Evolutionary conservation across 2,888 invertebrate species (phyloP).

Genomic region (Andrena camellia): DNA sequence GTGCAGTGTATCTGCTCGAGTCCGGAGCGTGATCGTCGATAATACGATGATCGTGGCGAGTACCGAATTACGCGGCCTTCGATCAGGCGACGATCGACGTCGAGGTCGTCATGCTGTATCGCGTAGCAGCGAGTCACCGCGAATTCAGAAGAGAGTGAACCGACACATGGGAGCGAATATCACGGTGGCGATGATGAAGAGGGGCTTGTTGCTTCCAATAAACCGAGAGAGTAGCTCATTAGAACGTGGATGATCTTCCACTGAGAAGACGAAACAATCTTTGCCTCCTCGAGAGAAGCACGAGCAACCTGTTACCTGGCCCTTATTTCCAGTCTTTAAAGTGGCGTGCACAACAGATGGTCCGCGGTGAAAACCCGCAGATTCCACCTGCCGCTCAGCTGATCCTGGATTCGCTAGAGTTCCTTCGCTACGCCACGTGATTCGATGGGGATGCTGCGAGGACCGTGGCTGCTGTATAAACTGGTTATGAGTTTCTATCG

Average conservation of each 20-base stretch:
- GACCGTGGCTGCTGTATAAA: slow-evolving; percentile 73
- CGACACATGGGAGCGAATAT: slow-evolving; percentile 25
- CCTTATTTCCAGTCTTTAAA: slow-evolving; percentile 68
- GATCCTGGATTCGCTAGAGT: slow-evolving; percentile 44
- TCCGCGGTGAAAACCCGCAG: slow-evolving; percentile 64
- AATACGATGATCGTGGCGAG: slow-evolving; percentile 51
- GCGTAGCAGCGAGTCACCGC: slow-evolving; percentile 1
- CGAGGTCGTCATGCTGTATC: not conserved
- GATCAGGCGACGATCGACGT: slow-evolving; percentile 16
- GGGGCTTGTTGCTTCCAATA: slow-evolving; percentile 57
- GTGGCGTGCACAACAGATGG: slow-evolving; percentile 79
- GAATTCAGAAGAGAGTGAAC: not conserved
- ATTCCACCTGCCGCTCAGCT: slow-evolving; percentile 68
- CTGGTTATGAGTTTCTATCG: slow-evolving; percentile 59
- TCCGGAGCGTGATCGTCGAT: slow-evolving; percentile 60
- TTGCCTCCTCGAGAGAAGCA: slow-evolving; percentile 51
- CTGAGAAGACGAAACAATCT: slow-evolving; percentile 76
- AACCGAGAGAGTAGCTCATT: slow-evolving; percentile 73
- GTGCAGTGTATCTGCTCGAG: slow-evolving; percentile 48
- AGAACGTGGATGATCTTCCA: slow-evolving; percentile 69
- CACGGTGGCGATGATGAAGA: slow-evolving; percentile 50
- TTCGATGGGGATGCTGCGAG: not conserved
- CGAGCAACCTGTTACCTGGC: slow-evolving; percentile 77
- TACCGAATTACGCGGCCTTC: slow-evolving; percentile 53
- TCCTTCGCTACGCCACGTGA: slow-evolving; percentile 20